Conservation (phyloP, 2,797 vertebrate genomes). For the Apogon hyalosoma region DNA sequence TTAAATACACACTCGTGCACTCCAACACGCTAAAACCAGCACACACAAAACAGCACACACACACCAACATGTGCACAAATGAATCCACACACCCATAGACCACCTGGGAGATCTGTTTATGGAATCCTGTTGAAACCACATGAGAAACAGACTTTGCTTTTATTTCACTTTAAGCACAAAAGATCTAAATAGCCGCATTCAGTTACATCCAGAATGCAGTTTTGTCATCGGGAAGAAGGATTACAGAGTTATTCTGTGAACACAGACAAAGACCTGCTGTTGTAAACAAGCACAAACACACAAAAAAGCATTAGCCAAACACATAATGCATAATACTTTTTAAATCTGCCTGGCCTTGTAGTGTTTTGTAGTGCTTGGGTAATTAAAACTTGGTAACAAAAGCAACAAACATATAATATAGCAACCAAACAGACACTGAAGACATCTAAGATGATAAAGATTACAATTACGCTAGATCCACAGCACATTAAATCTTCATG, state of each 20-base stretch:
- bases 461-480: slow-evolving; percentile 38
- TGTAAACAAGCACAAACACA: slow-evolving; percentile 52
- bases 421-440: slow-evolving; percentile 43
- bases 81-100: slow-evolving; percentile 69
- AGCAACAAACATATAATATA: slow-evolving; percentile 51
- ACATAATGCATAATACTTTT: slow-evolving; percentile 20
- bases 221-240: slow-evolving; percentile 33
- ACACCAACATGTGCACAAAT: slow-evolving; percentile 22
- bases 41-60: slow-evolving; percentile 21
- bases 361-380: slow-evolving; percentile 31
- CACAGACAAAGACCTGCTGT: slow-evolving; percentile 52
- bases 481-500: slow-evolving; percentile 56
- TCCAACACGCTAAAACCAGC: slow-evolving; percentile 28
- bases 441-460: slow-evolving; percentile 43
- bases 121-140: slow-evolving; percentile 71
- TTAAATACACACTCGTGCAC: slow-evolving; percentile 34
- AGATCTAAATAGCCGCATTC: slow-evolving; percentile 46
- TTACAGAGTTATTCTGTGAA: slow-evolving; percentile 42
- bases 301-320: slow-evolving; percentile 19
- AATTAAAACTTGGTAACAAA: slow-evolving; percentile 54
- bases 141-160: slow-evolving; percentile 64
- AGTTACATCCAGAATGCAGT: slow-evolving; percentile 49
- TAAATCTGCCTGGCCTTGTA: slow-evolving; percentile 10
- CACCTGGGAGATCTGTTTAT: slow-evolving; percentile 92
- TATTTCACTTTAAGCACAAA: slow-evolving; percentile 64